A percentile compares a stretch with the other conserved stretches of the same genome.
phyloP scores from a whole-genome alignment of 2,113 vertebrate species.

The Apaloderma vittatum region DNA sequence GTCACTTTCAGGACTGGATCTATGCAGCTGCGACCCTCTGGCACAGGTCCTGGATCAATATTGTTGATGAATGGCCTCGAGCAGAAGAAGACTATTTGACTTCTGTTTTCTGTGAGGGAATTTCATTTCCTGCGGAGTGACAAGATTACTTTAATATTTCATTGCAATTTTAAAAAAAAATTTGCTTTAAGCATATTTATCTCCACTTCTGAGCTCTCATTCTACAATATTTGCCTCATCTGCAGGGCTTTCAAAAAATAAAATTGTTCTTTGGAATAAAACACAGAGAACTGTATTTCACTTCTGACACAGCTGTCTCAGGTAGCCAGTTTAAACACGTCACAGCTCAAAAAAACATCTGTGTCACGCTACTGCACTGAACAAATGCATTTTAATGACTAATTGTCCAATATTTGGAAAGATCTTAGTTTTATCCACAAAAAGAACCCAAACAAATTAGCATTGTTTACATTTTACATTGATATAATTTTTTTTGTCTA shows the following conservation, averaged over 20 bases:
- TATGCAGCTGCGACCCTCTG: neutral
- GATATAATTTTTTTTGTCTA: neutral
- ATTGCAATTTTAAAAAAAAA: neutral
- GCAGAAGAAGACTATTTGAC: neutral
- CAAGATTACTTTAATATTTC: neutral
- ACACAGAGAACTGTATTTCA: neutral
- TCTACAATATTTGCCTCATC: neutral
- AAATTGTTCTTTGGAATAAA: neutral
- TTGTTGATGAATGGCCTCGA: neutral
- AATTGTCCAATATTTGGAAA: neutral
- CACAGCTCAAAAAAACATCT: neutral
- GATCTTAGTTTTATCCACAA: neutral
- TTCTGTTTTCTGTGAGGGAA: neutral
- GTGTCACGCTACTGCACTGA: neutral
- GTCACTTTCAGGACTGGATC: neutral
- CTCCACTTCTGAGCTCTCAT: neutral
- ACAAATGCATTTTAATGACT: neutral
- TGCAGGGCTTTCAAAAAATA: neutral
- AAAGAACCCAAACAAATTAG: neutral
- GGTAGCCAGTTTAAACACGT: neutral
- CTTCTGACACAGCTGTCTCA: neutral
- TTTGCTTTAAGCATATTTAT: neutral
- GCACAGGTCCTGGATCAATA: neutral
- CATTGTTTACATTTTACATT: neutral
- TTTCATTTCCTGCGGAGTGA: neutral